Evolutionary conservation across 2,113 vertebrate genomes (phyloP), one percentile per base, ranked within the genome.

Genomic region (Chrysochloris asiatica): DNA sequence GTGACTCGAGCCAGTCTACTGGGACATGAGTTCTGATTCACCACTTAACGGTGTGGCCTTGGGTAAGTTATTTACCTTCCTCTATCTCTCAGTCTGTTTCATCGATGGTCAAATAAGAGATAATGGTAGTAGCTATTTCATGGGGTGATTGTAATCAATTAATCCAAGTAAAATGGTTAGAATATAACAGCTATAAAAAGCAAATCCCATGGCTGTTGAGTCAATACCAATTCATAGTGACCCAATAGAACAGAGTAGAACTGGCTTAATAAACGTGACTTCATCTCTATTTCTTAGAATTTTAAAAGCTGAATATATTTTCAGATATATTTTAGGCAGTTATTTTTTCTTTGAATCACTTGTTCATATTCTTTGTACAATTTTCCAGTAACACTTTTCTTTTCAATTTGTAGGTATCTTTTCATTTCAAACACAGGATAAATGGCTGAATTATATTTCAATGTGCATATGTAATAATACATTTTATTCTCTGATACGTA

Each of bases 401-500:
- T 65, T n/a, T 65, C 17, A 65, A 65, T 69, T 69, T 69, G n/a
- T 36, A 36, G 65, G 38, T 69, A 69, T 22, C 65, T 38, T 69
- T 69, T 67, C 75, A 89, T 28, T 41, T n/a, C n/a, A 82, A 80
- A 63, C 77, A 84, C 52, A 86, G 81, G 93, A 79, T 77, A 91
- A 83, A 43, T 86, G 71, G 50, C 30, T 80, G 30, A 76, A 63
- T 90, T 90, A 36, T 73, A 73, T 79, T 86, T 94, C 16, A 78
- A 2, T 69, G 17, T 75, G 38, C 83, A n/a, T 89, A 47, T 69
- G 63, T 56, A 12, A 45, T 80, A 75, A 56, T 75, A 22, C 12
- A n/a, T 78, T 87, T 91, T 94, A 61, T 65, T 85, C n/a, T 82
- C 56, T 86, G 65, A 36, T 86, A 79, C 69, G 76, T 88, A 88